phyloP scores from a whole-genome alignment of 2,113 vertebrate genomes.

The Bos indicus region DNA sequence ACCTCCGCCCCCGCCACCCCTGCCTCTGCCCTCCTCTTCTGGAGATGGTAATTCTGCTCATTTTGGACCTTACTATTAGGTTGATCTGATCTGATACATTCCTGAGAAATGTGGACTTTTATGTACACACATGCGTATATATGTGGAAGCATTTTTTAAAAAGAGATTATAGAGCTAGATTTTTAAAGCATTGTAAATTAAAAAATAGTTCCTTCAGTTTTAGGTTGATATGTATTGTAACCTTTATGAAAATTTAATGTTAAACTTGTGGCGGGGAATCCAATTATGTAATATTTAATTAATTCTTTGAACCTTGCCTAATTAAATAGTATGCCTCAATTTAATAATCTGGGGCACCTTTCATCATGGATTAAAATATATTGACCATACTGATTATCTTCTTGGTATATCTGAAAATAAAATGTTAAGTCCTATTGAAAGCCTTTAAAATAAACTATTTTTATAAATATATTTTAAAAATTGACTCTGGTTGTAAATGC shows the following conservation, averaged over 20 bases:
- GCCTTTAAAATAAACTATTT: slow-evolving; percentile 67
- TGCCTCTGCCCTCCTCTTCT: slow-evolving; percentile 44
- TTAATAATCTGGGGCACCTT: neutral
- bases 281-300: slow-evolving; percentile 43
- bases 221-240: slow-evolving; percentile 50
- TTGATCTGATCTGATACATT: neutral
- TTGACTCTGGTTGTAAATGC: slow-evolving; percentile 10
- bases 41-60: slow-evolving; percentile 50
- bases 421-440: slow-evolving; percentile 24
- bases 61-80: slow-evolving; percentile 68
- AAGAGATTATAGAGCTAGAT: slow-evolving; percentile 42
- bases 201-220: slow-evolving; percentile 9
- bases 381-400: neutral
- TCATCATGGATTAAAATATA: neutral
- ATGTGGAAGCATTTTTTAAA: neutral
- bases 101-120: slow-evolving; percentile 15
- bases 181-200: slow-evolving; percentile 55
- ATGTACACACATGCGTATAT: neutral
- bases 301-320: neutral
- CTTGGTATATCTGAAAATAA: slow-evolving; percentile 19
- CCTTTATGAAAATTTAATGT: slow-evolving; percentile 6
- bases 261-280: neutral
- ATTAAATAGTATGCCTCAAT: neutral
- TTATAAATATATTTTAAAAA: slow-evolving; percentile 46
- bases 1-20: slow-evolving; percentile 8